Base-by-base conservation (phyloP, 2,797 vertebrate species). In the Harpagifer antarcticus region DNA sequence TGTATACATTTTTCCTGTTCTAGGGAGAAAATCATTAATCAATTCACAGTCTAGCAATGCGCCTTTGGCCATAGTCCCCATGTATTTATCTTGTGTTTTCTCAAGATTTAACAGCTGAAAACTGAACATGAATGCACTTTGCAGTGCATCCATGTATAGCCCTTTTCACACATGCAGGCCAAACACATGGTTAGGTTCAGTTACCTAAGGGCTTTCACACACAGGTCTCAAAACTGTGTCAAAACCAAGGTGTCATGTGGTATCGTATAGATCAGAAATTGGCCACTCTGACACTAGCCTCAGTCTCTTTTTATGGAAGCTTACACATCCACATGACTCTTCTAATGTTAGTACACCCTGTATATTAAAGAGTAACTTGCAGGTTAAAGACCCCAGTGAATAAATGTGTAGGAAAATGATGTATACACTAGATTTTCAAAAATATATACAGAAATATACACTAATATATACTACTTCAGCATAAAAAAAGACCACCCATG, bases 301-400 rank as follows among this genome's bases (percentile, higher is more conserved):
- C 40, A 31, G 12, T 53, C 1, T 43, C 19, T n/a, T 58, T 42
- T 31, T 44, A 64, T 58, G 19, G 44, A 43, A 61, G 65, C 68
- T 86, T 56, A 57, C 1, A 12, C 6, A 57, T 65, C 58, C 83
- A 84, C 72, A 65, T 82, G 83, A 78, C 52, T 56, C 40, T 10
- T 14, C 40, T 17, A 14, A 23, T 66, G 63, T 62, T 47, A 68
- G 55, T 11, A n/a, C 47, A 23, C 63, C 55, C 8, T 23, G 10
- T 65, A 33, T 27, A 68, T 62, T 44, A 48, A 23, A 73, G 27
- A 27, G 4, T 4, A 27, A 27, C 27, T 27, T 27, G 27, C 27
- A 27, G 4, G 27, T 27, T 27, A 27, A 4, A 27, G 27, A 27
- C 27, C 4, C 27, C 33, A 37, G 33, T 37, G 33, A 37, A 37